Base-by-base conservation (phyloP, 2,797 vertebrate genomes). In the Pyrrhura leucotis region DNA sequence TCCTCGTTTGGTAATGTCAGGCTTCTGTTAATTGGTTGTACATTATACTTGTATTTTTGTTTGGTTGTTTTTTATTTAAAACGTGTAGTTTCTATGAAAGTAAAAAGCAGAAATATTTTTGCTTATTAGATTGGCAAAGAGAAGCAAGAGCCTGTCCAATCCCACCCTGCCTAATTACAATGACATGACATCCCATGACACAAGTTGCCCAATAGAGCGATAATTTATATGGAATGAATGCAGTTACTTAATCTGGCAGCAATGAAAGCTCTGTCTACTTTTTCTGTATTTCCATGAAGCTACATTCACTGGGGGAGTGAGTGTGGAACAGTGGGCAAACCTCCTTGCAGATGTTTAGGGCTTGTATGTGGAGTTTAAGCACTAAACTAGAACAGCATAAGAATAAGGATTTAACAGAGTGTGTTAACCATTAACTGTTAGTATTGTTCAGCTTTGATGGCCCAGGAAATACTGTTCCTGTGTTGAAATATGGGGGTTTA, bases 161-260 rank as follows among this genome's bases (percentile, higher is more conserved):
- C 87, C 95, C 89, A 88, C 94, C 80, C 92, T 85, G 77, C 45
- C 31, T 95, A 95, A 96, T 90, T 87, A 48, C 63, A 93, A 74
- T 48, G 68, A 88, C 95, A 95, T 88, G 88, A 94, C 83, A 94
- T 93, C 74, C 88, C 88, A 65, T 94, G 94, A 97, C 81, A 96
- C 77, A 71, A 87, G 65, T 88, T 91, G 93, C 71, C 91, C 91
- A 48, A 82, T 93, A 90, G 88, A 35, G 51, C 86, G 82, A 94
- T 95, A 88, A 90, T 95, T 93, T 88, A 53, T 23, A 40, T 39
- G 56, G 59, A 53, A 53, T 95, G 77, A 71, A 90, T 96, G 74
- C 89, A 91, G 16, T 97, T 95, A 87, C 83, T 96, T 94, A 90
- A 95, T 95, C 83, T 94, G 89, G 61, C 93, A 93, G 88, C 88